These are phyloP conservation scores for Irena cyanogastra DNA, from an alignment of 2,113 vertebrate species.

Conservation along the genomic window DNA sequence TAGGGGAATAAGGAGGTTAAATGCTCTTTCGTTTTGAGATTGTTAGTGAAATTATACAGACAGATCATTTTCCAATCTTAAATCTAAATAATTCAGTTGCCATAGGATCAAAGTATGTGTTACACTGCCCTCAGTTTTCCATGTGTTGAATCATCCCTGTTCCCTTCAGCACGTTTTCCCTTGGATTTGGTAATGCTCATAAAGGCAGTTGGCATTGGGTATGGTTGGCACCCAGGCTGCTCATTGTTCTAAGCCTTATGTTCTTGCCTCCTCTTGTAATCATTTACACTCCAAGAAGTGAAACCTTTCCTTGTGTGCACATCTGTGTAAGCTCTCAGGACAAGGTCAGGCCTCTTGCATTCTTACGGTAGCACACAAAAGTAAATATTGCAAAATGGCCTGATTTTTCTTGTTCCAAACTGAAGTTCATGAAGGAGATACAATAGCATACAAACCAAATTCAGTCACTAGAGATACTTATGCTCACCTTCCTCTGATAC, in stretches of 20 bases:
- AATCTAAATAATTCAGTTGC: slow-evolving; percentile 53
- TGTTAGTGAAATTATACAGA: slow-evolving; percentile 4
- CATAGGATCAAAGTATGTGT: slow-evolving; percentile 28
- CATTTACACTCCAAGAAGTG: neutral
- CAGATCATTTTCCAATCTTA: slow-evolving; percentile 2
- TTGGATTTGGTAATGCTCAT: slow-evolving; percentile 15
- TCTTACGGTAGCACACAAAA: neutral
- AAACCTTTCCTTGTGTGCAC: neutral
- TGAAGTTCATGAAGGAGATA: neutral
- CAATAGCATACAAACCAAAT: neutral
- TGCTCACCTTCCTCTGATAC: neutral
- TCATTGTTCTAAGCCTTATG: slow-evolving; percentile 15
- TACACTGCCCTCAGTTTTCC: neutral
- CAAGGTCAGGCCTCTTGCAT: neutral
- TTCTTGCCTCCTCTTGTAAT: neutral
- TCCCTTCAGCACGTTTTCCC: neutral
- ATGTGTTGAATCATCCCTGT: slow-evolving; percentile 19
- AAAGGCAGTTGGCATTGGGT: neutral
- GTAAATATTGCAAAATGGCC: neutral
- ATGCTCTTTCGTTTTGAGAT: neutral
- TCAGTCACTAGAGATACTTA: neutral
- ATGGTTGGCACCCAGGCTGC: neutral
- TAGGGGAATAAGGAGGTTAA: neutral
- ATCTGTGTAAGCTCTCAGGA: neutral
- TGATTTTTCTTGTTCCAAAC: neutral